Evolutionary conservation across 2,113 vertebrate genomes (phyloP), one percentile per base, ranked within the genome.

Genomic region (Lepisosteus oculatus): DNA sequence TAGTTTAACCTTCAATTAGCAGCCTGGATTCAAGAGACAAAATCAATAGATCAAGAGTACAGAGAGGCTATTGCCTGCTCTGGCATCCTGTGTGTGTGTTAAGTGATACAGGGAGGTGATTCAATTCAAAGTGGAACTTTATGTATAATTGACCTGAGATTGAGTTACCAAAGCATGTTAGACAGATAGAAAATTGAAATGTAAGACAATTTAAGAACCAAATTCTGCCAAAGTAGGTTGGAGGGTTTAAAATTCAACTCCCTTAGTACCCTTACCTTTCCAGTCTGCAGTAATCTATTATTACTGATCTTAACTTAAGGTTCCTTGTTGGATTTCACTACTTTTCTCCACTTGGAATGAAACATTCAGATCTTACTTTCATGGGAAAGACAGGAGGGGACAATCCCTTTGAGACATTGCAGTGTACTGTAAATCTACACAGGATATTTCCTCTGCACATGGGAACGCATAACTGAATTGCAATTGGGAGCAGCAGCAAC

Each of bases 111-210:
- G 1, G 63, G 56, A 6, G 57, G 51, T 44, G 67, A 3, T 57
- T 55, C 73, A 66, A 4, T 81, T 77, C 81, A 79, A 82, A 68
- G 64, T 69, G 56, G 14, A 55, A 55, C 68, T 8, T 64, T 71
- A 15, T 29, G 55, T 80, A 74, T 76, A 79, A 79, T 70, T 8
- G 54, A 59, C 64, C 14, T 0, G 0, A 75, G 42, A 55, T 83
- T 69, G 2, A 54, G 44, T 87, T 85, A 75, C 82, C 77, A 61
- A 12, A 43, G 15, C 73, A 67, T 72, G 70, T n/a, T 70, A 7
- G 63, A 75, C 51, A 57, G 54, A 65, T 41, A n/a, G 68, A 65
- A 6, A 51, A 7, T 72, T 76, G 85, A 83, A 84, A 85, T 75
- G 47, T 15, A 78, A 84, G 80, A 76, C 2, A 51, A 41, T 77